Evolutionary conservation across 2,113 vertebrate genomes (phyloP), one percentile per base, ranked within the genome.

Genomic region (Antigone vipio): DNA sequence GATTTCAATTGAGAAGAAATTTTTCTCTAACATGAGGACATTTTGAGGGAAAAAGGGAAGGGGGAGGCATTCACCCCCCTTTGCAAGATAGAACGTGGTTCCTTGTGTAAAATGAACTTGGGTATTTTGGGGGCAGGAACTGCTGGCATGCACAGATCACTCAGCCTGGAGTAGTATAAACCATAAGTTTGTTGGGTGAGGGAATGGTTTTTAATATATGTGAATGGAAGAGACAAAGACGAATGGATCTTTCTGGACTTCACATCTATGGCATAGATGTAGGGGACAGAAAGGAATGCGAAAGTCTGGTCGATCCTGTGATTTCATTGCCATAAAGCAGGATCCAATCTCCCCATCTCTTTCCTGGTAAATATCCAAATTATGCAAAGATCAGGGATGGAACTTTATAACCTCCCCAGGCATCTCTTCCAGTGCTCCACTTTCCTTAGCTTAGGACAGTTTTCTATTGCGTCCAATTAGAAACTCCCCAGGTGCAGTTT

Each of bases 11-110:
- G 15, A 69, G 45, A 92, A 64, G 10, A 83, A 69, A 3, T 67
- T 71, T 69, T 62, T 91, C 15, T 62, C 19, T 62, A 22, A 69
- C 0, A 0, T 38, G 22, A 12, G 11, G 11, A 34, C 5, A 44
- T 73, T 79, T 83, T 42, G 23, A 55, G 55, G 18, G 30, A 3
- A 53, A 77, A 81, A 27, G 17, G 8, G 21, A 52, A 40, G 8
- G 9, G 29, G 35, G 20, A 86, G 45, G 27, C 18, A 60, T 83
- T 83, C 22, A 44, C 16, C 8, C 14, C 32, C 6, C 64, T 92
- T 38, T 55, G 29, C 49, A 81, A 67, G 56, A n/a, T 5, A 15
- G 30, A 72, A 44, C 0, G 1, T 49, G 19, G 10, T 66, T 91
- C 0, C 3, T 12, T 49, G 83, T 76, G 34, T 82, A 52, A 75